phyloP scores from a whole-genome alignment of 1,140 invertebrate genomes.

The Lordiphosa stackelbergi region DNA sequence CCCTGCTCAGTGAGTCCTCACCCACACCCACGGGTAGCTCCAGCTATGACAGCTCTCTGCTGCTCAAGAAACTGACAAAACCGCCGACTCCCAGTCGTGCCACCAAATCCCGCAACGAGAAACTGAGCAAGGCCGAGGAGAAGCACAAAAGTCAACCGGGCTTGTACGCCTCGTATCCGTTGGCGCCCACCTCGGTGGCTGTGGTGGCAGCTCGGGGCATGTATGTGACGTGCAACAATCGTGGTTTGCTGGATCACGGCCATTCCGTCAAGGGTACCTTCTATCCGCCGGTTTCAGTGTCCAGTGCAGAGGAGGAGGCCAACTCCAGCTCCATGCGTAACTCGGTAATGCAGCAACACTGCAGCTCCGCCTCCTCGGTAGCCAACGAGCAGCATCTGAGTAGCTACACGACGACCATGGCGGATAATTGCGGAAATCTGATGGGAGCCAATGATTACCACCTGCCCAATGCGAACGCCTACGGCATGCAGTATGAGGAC shows the following conservation, averaged over 20 bases:
- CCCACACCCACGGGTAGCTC: slow-evolving; percentile 18
- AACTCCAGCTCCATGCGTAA: slow-evolving; percentile 21
- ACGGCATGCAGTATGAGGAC: slow-evolving; percentile 69
- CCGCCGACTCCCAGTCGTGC: slow-evolving; percentile 36
- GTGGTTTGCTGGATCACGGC: slow-evolving; percentile 85
- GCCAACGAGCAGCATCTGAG: slow-evolving; percentile 37
- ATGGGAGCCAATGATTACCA: slow-evolving; percentile 53
- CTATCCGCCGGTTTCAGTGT: slow-evolving; percentile 87
- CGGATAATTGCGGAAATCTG: slow-evolving; percentile 47
- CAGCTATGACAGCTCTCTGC: slow-evolving; percentile 50
- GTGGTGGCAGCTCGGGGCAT: slow-evolving; percentile 89
- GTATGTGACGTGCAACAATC: slow-evolving; percentile 91
- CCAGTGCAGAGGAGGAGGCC: slow-evolving; percentile 44
- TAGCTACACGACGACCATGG: slow-evolving; percentile 46
- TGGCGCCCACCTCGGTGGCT: slow-evolving; percentile 60
- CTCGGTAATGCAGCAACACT: slow-evolving; percentile 42
- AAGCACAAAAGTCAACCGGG: slow-evolving; percentile 48
- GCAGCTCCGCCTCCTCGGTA: slow-evolving; percentile 32
- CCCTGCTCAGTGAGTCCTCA: slow-evolving; percentile 38
- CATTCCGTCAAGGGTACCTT: slow-evolving; percentile 89
- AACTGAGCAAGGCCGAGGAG: slow-evolving; percentile 46
- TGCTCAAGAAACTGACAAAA: slow-evolving; percentile 61
- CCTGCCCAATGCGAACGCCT: slow-evolving; percentile 45
- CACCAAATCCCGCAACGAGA: slow-evolving; percentile 48
- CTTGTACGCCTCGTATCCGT: slow-evolving; percentile 55